phyloP scores from a whole-genome alignment of 2,113 vertebrate species.

The Condylura cristata region DNA sequence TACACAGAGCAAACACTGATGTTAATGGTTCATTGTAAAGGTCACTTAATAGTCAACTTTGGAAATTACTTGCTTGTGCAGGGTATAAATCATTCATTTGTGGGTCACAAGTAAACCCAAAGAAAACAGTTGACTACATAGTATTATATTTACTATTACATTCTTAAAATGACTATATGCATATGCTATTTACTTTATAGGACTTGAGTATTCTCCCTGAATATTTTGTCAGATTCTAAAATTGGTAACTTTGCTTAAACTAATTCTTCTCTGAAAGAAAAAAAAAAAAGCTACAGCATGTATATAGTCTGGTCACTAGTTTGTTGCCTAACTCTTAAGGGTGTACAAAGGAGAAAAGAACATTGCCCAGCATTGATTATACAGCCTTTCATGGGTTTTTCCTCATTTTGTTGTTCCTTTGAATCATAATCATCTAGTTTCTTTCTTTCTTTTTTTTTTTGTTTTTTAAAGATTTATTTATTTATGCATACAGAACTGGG shows the following conservation, averaged over 20 bases:
- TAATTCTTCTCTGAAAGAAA: conserved; percentile 18
- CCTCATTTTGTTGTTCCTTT: conserved; percentile 2
- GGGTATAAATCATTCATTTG: conserved; percentile 45
- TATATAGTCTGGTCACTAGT: not conserved
- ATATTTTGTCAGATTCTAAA: conserved; percentile 38
- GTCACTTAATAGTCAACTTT: conserved; percentile 32
- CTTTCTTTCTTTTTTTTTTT: not conserved
- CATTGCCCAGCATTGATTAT: not conserved
- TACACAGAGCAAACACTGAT: not conserved
- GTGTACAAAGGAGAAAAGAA: not conserved
- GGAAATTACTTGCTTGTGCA: conserved; percentile 49
- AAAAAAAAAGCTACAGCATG: not conserved
- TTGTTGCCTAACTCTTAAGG: conserved; percentile 7
- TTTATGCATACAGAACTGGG: too few relatives aligned
- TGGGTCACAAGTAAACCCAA: conserved; percentile 31
- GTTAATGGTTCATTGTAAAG: conserved; percentile 42
- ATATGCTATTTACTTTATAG: conserved; percentile 31
- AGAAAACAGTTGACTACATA: not conserved
- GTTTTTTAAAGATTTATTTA: too few relatives aligned
- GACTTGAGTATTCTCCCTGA: conserved; percentile 27
- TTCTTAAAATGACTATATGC: not conserved
- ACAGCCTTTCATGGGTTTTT: not conserved
- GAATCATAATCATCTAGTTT: not conserved
- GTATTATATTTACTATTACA: not conserved
- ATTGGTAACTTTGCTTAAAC: conserved; percentile 6